phyloP scores from a whole-genome alignment of 2,888 invertebrate species.

The Thymelicus sylvestris region DNA sequence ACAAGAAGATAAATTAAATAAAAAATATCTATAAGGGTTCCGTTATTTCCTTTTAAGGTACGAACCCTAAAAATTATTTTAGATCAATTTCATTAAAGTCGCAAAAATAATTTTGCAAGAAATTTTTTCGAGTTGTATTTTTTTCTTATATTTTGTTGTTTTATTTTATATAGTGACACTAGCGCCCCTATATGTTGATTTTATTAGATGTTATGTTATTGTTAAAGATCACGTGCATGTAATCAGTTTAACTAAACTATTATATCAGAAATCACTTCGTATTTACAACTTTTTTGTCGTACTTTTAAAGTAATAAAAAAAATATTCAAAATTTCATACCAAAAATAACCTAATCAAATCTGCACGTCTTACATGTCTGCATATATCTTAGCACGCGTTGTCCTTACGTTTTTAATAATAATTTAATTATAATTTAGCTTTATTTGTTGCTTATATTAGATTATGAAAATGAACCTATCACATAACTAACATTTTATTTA shows the following conservation, averaged over 20 bases:
- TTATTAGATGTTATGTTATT: conserved; percentile 46
- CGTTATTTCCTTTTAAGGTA: no score
- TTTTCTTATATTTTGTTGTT: not conserved
- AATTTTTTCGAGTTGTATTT: not conserved
- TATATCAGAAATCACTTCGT: no score
- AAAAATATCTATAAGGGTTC: no score
- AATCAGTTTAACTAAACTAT: no score
- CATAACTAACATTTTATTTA: not conserved
- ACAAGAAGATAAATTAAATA: no score
- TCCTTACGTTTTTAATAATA: conserved; percentile 45
- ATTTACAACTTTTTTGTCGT: not conserved
- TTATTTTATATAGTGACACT: not conserved
- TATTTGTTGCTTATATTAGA: not conserved
- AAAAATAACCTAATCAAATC: not conserved
- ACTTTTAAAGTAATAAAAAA: not conserved
- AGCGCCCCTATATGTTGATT: conserved; percentile 25
- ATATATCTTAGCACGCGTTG: conserved; percentile 62
- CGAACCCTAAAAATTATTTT: no score
- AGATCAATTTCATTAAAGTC: no score
- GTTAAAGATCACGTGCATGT: conserved; percentile 38
- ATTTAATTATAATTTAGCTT: conserved; percentile 26
- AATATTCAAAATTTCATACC: not conserved
- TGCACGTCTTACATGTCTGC: conserved; percentile 54
- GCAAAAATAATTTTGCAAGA: no score
- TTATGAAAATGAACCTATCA: no score